A percentile compares a stretch with the other conserved stretches of the same genome.
phyloP scores from a whole-genome alignment of 1,140 invertebrate genomes.

The Tetragonula clypearis region DNA sequence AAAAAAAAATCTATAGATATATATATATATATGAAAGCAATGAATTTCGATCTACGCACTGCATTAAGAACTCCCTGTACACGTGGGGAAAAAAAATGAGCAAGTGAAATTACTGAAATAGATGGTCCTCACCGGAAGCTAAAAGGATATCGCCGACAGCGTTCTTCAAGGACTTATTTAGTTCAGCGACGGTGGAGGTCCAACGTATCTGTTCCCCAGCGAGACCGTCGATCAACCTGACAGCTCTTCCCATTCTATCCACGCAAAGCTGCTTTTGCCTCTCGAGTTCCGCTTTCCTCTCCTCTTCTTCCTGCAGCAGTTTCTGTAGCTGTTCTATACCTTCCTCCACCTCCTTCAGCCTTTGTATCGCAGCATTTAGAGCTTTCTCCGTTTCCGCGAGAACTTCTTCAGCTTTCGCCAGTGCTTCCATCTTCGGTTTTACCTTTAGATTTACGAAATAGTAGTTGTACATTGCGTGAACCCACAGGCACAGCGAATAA shows the following conservation, averaged over 20 bases:
- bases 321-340: slow-evolving; percentile 86
- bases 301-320: slow-evolving; percentile 85
- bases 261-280: slow-evolving; percentile 89
- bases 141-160: slow-evolving; percentile 84
- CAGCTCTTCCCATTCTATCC: slow-evolving; percentile 89
- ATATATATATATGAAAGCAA: no score
- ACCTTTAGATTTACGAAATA: slow-evolving; percentile 84
- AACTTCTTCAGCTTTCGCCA: slow-evolving; percentile 84
- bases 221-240: slow-evolving; percentile 85
- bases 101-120: background rate
- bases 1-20: no score
- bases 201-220: slow-evolving; percentile 85
- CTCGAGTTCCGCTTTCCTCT: slow-evolving; percentile 86
- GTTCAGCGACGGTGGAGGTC: slow-evolving; percentile 85
- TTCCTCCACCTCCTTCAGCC: slow-evolving; percentile 83
- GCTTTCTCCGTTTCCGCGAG: slow-evolving; percentile 85
- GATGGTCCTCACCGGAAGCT: slow-evolving; percentile 75
- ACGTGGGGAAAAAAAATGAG: no score
- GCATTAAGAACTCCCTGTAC: no score
- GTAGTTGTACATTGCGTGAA: slow-evolving; percentile 87
- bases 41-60: no score
- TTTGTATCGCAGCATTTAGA: slow-evolving; percentile 84
- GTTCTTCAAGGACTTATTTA: slow-evolving; percentile 85
- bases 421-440: slow-evolving; percentile 83
- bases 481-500: slow-evolving; percentile 87